phyloP scores from a whole-genome alignment of 2,888 invertebrate genomes.

The Stenichneumon culpator region DNA sequence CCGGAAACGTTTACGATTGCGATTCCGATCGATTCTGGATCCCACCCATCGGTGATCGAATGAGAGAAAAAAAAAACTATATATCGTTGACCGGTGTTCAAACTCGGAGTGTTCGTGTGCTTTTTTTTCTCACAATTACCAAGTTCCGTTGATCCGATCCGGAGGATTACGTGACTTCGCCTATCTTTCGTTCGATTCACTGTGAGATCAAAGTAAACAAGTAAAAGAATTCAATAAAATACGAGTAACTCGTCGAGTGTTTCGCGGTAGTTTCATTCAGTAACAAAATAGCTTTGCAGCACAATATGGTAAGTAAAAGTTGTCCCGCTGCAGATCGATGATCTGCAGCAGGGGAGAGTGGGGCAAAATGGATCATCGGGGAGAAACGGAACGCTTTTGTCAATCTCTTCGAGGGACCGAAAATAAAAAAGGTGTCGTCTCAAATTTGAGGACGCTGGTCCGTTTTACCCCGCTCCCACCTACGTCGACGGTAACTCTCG shows the following conservation, averaged over 20 bases:
- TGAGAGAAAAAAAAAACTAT: conserved; percentile 16
- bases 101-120: conserved; percentile 31
- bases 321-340: not conserved
- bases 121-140: conserved; percentile 43
- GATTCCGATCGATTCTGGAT: conserved; percentile 56
- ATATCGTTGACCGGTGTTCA: conserved; percentile 17
- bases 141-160: conserved; percentile 46
- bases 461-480: not conserved
- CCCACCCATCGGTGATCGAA: conserved; percentile 45
- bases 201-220: conserved; percentile 5
- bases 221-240: not conserved
- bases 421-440: not conserved
- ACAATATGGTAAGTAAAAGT: conserved; percentile 4
- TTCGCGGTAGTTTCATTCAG: not conserved
- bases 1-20: conserved; percentile 61
- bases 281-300: conserved; percentile 4
- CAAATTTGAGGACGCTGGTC: not conserved
- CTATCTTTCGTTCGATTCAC: conserved; percentile 19
- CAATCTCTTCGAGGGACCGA: not conserved
- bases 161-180: conserved; percentile 57
- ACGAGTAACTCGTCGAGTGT: not conserved
- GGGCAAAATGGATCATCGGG: not conserved
- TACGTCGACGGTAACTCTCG: not conserved
- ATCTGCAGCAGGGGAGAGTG: not conserved
- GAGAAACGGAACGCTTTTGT: not conserved